Base-by-base conservation (phyloP, 2,797 vertebrate species). In the Rhadinocentrus ornatus region DNA sequence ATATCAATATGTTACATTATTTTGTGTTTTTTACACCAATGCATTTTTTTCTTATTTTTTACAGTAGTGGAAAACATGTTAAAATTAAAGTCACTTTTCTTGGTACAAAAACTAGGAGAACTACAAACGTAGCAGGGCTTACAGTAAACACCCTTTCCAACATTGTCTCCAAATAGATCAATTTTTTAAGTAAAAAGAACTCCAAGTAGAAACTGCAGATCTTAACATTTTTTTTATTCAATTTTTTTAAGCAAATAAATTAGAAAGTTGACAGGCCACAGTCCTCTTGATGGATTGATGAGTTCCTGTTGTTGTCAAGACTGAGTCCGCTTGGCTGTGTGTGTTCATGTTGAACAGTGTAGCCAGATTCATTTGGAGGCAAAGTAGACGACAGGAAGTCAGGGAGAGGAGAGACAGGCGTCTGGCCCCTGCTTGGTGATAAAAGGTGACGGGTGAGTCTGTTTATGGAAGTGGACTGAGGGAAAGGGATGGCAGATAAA, bases 161-260 rank as follows among this genome's bases (percentile, higher is more conserved):
- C 68, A 66, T 31, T 70, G 26, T 24, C 63, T 73, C 67, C 44
- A 71, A 74, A 79, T 77, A 58, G 31, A 31, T 73, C 34, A 60
- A 72, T 81, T 74, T 32, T 3, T 63, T 46, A 29, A 52, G n/a
- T 4, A 9, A 6, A 62, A 50, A 48, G 8, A 24, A 62, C 35
- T 73, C 46, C 78, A 80, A 84, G 71, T 34, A 78, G n/a, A 79
- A 86, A 78, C 56, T 9, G 11, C 12, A 48, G 62, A 82, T 77
- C 79, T 84, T 57, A 53, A 79, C 79, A 88, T 83, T 83, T 81
- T 78, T 57, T 62, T 11, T 52, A 73, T 67, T 83, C 34, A 46
- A 44, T 80, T 86, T 80, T 78, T 84, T 68, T 88, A 71, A 85
- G 74, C 85, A 92, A 94, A 94, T 93, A 93, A 94, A 93, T 93